phyloP scores from a whole-genome alignment of 2,797 vertebrate species.

The Lepilemur ruficaudatus region DNA sequence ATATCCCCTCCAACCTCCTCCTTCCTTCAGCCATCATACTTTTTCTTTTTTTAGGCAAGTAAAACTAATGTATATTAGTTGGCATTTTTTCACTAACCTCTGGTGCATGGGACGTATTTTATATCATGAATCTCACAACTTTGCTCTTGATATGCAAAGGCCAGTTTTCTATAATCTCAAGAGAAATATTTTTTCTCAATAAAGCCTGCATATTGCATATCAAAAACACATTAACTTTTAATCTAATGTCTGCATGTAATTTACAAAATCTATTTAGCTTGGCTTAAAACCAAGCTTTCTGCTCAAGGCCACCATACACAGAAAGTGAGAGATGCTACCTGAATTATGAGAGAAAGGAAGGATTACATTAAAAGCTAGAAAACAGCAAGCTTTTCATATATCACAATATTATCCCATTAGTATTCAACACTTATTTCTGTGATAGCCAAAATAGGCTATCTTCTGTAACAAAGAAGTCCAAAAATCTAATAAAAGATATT shows the following conservation, averaged over 20 bases:
- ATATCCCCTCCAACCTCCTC: not conserved
- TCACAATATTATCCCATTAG: not conserved
- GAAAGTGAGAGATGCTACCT: not conserved
- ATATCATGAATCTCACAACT: not conserved
- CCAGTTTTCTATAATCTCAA: not conserved
- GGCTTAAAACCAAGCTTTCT: not conserved
- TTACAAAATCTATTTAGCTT: not conserved
- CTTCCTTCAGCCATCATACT: not conserved
- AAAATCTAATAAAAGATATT: not conserved
- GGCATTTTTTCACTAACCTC: not conserved
- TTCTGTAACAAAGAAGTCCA: not conserved
- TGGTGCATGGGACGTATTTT: not conserved
- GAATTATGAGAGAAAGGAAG: conserved; percentile 4
- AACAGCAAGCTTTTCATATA: not conserved
- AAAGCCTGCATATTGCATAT: not conserved
- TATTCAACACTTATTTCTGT: not conserved
- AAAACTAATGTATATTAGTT: not conserved
- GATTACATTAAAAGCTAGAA: not conserved
- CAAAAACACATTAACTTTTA: not conserved
- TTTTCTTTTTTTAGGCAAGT: not conserved
- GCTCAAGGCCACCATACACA: not conserved
- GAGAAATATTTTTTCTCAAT: not conserved
- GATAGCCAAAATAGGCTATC: not conserved
- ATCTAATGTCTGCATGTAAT: not conserved
- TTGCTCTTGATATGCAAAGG: not conserved